phyloP scores from a whole-genome alignment of 1,140 invertebrate genomes.

The Yoshiicerus persimilis region DNA sequence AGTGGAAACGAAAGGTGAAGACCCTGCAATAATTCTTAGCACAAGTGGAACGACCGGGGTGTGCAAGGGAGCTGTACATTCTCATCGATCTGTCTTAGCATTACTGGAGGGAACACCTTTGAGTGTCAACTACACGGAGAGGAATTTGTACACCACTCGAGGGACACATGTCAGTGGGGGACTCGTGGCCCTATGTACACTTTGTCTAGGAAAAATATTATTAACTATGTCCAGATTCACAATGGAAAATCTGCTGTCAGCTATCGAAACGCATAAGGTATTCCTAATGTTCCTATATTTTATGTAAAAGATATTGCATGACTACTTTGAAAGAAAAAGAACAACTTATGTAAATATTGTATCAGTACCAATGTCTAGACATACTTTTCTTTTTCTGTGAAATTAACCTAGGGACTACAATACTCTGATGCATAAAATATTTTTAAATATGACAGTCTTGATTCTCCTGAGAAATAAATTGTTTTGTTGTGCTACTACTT shows the following conservation, averaged over 20 bases:
- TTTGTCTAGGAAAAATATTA: not conserved
- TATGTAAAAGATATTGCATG: too few species aligned
- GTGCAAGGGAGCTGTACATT: slow-evolving; percentile 35
- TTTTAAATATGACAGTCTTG: too few species aligned
- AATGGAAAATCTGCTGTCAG: not conserved
- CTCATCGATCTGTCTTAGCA: not conserved
- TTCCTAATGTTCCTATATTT: too few species aligned
- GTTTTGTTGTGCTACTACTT: too few species aligned
- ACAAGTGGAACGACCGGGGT: slow-evolving; percentile 42
- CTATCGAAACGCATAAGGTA: slow-evolving; percentile 38
- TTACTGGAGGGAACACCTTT: not conserved
- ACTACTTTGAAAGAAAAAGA: too few species aligned
- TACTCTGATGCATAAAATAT: too few species aligned
- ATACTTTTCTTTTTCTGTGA: too few species aligned
- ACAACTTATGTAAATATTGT: too few species aligned
- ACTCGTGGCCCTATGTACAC: not conserved
- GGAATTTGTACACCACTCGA: not conserved
- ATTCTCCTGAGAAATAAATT: too few species aligned
- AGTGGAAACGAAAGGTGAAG: not conserved
- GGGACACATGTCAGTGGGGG: slow-evolving; percentile 29
- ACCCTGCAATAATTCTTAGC: slow-evolving; percentile 30
- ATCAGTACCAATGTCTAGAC: too few species aligned
- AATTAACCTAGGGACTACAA: too few species aligned
- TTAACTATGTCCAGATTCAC: slow-evolving; percentile 24
- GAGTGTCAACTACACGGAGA: not conserved